These are phyloP conservation scores for Aramus guarauna DNA, from an alignment of 2,113 vertebrate species.

Conservation along the genomic window DNA sequence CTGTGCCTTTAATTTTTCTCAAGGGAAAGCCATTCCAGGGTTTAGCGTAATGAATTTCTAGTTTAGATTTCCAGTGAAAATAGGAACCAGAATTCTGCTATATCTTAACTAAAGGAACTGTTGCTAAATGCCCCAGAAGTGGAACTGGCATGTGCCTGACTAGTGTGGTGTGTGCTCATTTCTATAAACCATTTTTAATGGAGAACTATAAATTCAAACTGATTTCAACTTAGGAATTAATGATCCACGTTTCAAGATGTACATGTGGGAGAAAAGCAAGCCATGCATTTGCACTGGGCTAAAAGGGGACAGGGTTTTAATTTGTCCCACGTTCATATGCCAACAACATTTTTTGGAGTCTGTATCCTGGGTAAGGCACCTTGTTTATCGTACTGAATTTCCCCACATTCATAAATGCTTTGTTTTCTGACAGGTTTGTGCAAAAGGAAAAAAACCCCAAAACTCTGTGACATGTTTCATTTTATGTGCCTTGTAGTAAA, in stretches of 20 bases:
- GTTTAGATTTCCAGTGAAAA: constrained; percentile 58
- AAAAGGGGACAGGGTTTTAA: background rate
- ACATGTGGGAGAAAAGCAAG: background rate
- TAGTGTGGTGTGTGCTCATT: constrained; percentile 8
- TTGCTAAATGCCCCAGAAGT: constrained; percentile 12
- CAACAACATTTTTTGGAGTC: background rate
- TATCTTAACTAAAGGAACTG: constrained; percentile 11
- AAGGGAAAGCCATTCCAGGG: constrained; percentile 50
- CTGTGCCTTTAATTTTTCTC: constrained; percentile 66
- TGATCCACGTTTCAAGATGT: background rate
- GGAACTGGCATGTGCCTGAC: constrained; percentile 33
- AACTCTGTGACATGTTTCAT: background rate
- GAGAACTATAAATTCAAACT: background rate
- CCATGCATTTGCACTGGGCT: background rate
- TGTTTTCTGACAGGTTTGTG: background rate
- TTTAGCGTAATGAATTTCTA: constrained; percentile 65
- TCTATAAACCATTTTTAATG: background rate
- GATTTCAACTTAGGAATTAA: background rate
- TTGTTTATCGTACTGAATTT: background rate
- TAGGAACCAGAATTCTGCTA: constrained; percentile 47
- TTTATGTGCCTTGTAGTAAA: background rate
- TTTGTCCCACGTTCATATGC: background rate
- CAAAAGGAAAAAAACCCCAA: background rate
- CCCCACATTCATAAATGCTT: background rate
- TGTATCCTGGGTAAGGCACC: background rate